Base-by-base conservation (phyloP, 2,888 invertebrate species). In the Drosophila testacea region DNA sequence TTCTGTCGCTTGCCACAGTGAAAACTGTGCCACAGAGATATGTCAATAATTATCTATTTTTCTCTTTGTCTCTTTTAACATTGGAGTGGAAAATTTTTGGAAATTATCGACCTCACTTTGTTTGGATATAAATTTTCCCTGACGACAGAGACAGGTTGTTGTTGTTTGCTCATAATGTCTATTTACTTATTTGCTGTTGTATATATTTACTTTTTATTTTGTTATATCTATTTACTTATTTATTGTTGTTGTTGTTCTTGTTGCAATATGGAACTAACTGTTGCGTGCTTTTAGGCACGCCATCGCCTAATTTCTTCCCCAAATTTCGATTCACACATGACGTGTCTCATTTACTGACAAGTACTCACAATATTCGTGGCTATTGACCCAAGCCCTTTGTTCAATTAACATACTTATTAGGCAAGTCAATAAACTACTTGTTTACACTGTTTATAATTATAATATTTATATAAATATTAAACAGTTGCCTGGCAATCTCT, bases 281-380 rank as follows among this genome's bases (percentile, higher is more conserved):
- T 75, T 75, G 73, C 65, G 80, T 70, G 69, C 74, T 81, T 79
- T 79, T 73, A 71, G 85, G 83, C 66, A 61, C 55, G 46, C 13
- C 10, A 46, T 39, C 38, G 4, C 16, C 13, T 52, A 41, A 34
- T 50, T 6, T 6, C 11, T 36, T 11, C 22, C 46, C 27, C 51
- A 34, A 22, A 11, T 4, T n/a, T 22, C 1, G n/a, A n/a, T 56
- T 48, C 28, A 1, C 48, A 48, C 48, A 56, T 56, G 60, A 44
- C 69, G 54, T 51, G 73, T 64, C 54, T n/a, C 34, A 39, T 74
- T 41, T n/a, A 41, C 42, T 63, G 73, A 60, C 75, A 69, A 61
- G 54, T 51, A 55, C 36, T 61, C 64, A 47, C 50, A 61, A 65
- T 52, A 59, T 36, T 54, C 44, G 30, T 50, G 73, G 38, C 44